Conservation (phyloP, 2,797 vertebrate genomes). For the Clarias platycephalus region DNA sequence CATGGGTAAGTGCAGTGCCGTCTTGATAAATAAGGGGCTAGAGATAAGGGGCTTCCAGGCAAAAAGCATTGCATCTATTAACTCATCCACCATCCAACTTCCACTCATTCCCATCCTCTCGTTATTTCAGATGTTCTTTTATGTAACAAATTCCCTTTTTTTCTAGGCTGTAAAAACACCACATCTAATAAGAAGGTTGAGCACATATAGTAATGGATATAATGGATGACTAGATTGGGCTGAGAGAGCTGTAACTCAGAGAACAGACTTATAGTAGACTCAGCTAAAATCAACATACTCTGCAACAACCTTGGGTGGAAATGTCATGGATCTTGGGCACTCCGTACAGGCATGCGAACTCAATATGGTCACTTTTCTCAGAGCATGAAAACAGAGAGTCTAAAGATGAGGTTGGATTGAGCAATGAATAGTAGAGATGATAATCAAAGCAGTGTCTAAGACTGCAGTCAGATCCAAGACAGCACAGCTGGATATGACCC, state of each 20-base stretch:
- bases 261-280: slow-evolving; percentile 1
- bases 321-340: not conserved
- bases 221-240: not conserved
- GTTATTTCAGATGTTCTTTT: not conserved
- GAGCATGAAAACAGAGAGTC: not conserved
- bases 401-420: not conserved
- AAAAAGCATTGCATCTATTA: slow-evolving; percentile 53
- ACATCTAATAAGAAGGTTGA: slow-evolving; percentile 3
- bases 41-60: slow-evolving; percentile 58
- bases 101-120: slow-evolving; percentile 8
- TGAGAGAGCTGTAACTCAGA: slow-evolving; percentile 11
- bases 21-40: slow-evolving; percentile 60
- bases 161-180: slow-evolving; percentile 12
- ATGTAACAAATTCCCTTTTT: not conserved
- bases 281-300: not conserved
- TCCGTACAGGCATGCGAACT: not conserved
- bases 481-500: slow-evolving; percentile 21
- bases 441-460: not conserved
- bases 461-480: slow-evolving; percentile 11
- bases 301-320: not conserved
- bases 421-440: slow-evolving; percentile 1
- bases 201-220: slow-evolving; percentile 1
- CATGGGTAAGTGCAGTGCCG: slow-evolving; percentile 48
- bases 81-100: slow-evolving; percentile 35
- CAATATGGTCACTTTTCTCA: not conserved